Conservation (phyloP, 2,797 vertebrate genomes). For the Leuciscus waleckii region DNA sequence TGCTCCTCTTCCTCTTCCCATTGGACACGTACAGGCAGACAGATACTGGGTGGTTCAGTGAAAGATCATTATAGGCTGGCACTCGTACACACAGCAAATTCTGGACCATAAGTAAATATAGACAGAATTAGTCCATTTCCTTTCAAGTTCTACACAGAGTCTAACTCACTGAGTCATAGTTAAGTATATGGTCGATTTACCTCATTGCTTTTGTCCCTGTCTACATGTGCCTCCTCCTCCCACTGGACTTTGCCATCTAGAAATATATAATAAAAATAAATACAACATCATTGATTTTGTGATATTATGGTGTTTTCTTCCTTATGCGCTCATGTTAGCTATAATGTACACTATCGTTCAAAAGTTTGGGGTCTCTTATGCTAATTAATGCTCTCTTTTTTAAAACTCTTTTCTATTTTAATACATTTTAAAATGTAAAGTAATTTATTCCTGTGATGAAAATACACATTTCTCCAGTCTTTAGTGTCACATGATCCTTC, state of each 20-base stretch:
- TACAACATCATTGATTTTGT: background rate
- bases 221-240: constrained; percentile 90
- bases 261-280: constrained; percentile 32
- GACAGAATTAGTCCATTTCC: background rate
- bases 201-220: constrained; percentile 89
- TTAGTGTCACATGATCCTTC: background rate
- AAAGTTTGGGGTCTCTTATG: background rate
- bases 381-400: background rate
- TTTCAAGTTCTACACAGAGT: constrained; percentile 11
- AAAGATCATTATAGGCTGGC: constrained; percentile 86
- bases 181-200: constrained; percentile 66
- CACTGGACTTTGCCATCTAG: constrained; percentile 92
- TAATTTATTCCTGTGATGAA: background rate
- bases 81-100: constrained; percentile 83
- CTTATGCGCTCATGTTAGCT: background rate
- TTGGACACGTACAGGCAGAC: constrained; percentile 91
- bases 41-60: constrained; percentile 82
- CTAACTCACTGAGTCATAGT: constrained; percentile 8
- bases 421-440: background rate
- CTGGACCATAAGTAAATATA: constrained; percentile 66
- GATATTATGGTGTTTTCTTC: background rate
- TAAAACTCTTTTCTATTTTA: background rate
- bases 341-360: background rate
- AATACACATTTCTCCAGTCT: background rate
- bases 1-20: constrained; percentile 90